Evolutionary conservation across 2,113 vertebrate species (phyloP).

Genomic region (Gavia stellata): DNA sequence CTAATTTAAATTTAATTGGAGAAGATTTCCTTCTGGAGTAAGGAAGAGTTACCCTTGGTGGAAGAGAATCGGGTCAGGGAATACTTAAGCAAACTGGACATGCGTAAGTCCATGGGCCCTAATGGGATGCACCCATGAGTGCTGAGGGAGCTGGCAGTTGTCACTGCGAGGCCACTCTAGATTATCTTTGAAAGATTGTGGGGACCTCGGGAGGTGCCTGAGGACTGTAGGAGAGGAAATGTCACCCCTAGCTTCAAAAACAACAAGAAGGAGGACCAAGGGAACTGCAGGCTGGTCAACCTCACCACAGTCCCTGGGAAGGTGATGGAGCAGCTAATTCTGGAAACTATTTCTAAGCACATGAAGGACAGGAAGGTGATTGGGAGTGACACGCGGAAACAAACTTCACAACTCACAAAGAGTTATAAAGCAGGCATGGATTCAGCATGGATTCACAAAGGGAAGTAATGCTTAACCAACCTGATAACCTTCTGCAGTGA

Average conservation of each 20-base stretch:
- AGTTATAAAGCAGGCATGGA: no score
- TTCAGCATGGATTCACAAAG: neutral
- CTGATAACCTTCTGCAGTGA: neutral
- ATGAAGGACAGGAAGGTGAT: neutral
- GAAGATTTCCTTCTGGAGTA: neutral
- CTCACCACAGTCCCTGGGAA: neutral
- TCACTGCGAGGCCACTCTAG: neutral
- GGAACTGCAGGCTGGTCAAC: neutral
- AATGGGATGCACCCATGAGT: accelerated
- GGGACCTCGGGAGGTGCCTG: neutral
- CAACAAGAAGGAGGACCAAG: neutral
- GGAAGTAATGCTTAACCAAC: neutral
- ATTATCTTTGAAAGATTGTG: neutral
- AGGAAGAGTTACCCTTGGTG: neutral
- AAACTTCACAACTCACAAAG: no score
- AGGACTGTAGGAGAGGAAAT: neutral
- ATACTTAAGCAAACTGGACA: neutral
- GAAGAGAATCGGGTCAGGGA: neutral
- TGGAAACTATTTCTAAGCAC: neutral
- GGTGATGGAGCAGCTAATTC: neutral
- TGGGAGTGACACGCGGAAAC: no score
- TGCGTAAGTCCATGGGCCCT: neutral
- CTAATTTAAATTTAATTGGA: neutral
- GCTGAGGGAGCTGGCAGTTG: neutral
- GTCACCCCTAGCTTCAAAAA: neutral